phyloP scores from a whole-genome alignment of 2,113 vertebrate species.

The Pavo muticus region DNA sequence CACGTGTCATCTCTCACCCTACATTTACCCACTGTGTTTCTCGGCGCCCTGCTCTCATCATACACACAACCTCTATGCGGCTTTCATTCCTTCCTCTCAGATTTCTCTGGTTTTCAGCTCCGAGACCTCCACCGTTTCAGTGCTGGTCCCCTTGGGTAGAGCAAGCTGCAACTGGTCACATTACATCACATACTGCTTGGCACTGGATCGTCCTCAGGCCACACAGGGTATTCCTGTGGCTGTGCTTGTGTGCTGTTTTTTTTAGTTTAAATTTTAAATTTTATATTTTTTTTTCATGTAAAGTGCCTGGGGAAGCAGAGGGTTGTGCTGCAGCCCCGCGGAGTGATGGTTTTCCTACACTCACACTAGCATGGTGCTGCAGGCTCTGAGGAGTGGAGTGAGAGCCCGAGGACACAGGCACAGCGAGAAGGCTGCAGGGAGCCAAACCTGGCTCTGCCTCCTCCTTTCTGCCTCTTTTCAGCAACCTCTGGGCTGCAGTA shows the following conservation, averaged over 20 bases:
- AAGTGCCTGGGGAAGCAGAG: neutral
- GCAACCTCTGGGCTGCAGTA: neutral
- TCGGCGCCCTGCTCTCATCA: neutral
- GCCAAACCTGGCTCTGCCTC: neutral
- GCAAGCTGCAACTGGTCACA: neutral
- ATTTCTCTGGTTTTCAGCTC: neutral
- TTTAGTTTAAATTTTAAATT: neutral
- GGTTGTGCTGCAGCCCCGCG: neutral
- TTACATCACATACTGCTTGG: fast-evolving
- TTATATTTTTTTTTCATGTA: neutral
- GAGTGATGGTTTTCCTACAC: neutral
- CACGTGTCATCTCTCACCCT: fast-evolving
- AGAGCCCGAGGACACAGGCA: neutral
- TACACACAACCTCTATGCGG: neutral
- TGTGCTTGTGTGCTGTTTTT: neutral
- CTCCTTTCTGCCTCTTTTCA: neutral
- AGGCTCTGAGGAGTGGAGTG: neutral
- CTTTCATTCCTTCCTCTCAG: neutral
- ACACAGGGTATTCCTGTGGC: neutral
- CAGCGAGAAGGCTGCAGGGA: neutral
- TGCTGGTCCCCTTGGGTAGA: neutral
- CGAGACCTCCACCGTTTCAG: neutral
- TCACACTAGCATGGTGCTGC: neutral
- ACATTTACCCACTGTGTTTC: neutral
- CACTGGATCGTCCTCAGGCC: neutral